Conservation (phyloP, 2,797 vertebrate genomes). For the Sitta carolinensis region DNA sequence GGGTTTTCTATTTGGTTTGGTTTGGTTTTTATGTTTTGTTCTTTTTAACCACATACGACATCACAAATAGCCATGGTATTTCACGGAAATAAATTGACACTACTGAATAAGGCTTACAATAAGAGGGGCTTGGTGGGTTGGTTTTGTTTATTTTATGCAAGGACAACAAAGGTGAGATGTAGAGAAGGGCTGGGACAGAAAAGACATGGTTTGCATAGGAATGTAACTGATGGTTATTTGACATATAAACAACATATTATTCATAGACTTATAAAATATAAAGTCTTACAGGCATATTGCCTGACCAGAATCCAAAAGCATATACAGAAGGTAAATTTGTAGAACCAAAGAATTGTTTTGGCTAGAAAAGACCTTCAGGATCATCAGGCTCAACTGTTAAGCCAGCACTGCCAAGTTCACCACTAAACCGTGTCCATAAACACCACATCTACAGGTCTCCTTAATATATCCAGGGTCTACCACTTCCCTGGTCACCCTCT, state of each 20-base stretch:
- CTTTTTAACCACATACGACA: background rate
- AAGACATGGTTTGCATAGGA: background rate
- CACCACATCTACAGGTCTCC: background rate
- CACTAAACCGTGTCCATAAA: background rate
- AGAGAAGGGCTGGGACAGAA: background rate
- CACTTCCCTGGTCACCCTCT: background rate
- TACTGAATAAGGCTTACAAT: background rate
- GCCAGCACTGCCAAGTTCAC: background rate
- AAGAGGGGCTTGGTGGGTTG: background rate
- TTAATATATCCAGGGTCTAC: background rate
- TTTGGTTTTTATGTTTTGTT: background rate
- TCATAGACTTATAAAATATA: background rate
- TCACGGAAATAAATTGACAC: background rate
- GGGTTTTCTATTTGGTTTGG: background rate
- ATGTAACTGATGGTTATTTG: background rate
- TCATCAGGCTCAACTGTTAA: background rate
- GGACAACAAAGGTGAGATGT: background rate
- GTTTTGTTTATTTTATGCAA: background rate
- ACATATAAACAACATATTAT: background rate
- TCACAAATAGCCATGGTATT: background rate
- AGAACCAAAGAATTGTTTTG: background rate
- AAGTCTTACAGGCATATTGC: background rate
- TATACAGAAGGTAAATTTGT: background rate
- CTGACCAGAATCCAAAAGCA: background rate
- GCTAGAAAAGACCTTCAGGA: background rate